Evolutionary conservation across 35 echinoderm and acorn worm genomes (phyloP).

Genomic region (Anneissia japonica): DNA sequence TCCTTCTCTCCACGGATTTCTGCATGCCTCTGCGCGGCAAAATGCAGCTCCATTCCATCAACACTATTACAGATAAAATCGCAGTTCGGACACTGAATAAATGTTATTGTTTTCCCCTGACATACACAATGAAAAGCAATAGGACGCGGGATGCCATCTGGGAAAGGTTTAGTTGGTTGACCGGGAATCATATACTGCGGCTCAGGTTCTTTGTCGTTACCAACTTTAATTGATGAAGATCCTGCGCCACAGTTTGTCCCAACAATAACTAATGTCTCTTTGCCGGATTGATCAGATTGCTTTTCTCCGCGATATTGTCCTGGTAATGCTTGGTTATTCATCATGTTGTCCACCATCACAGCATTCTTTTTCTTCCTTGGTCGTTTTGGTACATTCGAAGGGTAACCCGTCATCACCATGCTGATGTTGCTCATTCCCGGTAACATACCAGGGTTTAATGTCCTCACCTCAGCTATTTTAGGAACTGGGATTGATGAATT

Average conservation of each 20-base stretch:
- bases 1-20: background rate
- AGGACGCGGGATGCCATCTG: background rate
- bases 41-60: background rate
- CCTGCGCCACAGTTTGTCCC: background rate
- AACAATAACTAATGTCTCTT: background rate
- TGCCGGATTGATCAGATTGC: background rate
- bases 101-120: background rate
- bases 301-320: background rate
- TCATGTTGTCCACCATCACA: background rate
- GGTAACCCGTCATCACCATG: background rate
- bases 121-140: background rate
- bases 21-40: background rate
- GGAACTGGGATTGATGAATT: background rate
- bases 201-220: background rate
- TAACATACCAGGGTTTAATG: background rate
- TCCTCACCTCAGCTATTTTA: background rate
- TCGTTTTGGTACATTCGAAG: background rate
- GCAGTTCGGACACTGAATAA: background rate
- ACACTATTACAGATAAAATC: background rate
- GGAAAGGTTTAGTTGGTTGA: background rate
- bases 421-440: background rate
- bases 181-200: background rate
- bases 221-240: background rate
- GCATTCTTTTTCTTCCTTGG: background rate
- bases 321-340: background rate